These are phyloP conservation scores for Poeciliopsis retropinna DNA, from an alignment of 2,113 vertebrate species.

Conservation along the genomic window DNA sequence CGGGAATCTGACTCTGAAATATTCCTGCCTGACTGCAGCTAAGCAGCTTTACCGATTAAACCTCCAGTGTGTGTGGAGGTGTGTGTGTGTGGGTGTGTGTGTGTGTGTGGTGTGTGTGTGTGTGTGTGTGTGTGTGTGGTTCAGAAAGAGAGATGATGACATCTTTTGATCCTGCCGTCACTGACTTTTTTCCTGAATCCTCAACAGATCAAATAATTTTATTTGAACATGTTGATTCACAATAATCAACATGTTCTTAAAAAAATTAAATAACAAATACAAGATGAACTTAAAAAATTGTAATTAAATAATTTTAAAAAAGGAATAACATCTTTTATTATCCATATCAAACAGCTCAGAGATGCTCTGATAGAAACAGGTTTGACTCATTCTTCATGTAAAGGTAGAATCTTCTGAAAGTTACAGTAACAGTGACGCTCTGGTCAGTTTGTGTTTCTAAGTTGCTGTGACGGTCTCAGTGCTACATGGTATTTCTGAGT, in stretches of 20 bases:
- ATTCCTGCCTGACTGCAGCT: conserved; percentile 36
- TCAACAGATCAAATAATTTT: not conserved
- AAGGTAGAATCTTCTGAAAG: not conserved
- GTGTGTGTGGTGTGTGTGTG: not conserved
- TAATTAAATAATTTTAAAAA: not conserved
- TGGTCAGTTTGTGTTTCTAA: too few species aligned
- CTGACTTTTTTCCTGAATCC: conserved; percentile 15
- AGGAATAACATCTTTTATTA: not conserved
- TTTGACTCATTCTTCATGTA: not conserved
- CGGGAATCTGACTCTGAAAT: conserved; percentile 20
- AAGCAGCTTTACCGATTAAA: conserved; percentile 70
- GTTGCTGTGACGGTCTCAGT: too few species aligned
- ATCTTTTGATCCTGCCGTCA: not conserved
- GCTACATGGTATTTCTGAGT: too few species aligned
- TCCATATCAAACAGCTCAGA: not conserved
- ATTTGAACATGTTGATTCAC: too few species aligned
- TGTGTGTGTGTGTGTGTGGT: not conserved
- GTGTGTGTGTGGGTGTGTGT: not conserved
- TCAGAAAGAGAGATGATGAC: not conserved
- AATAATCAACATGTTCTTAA: not conserved
- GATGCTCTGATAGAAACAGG: not conserved
- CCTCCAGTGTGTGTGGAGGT: conserved; percentile 3
- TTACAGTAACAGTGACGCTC: not conserved
- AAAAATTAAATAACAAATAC: not conserved
- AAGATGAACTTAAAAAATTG: not conserved